These are phyloP conservation scores for Pogonocichla stellata DNA, from an alignment of 2,113 vertebrate genomes.

Conservation along the genomic window DNA sequence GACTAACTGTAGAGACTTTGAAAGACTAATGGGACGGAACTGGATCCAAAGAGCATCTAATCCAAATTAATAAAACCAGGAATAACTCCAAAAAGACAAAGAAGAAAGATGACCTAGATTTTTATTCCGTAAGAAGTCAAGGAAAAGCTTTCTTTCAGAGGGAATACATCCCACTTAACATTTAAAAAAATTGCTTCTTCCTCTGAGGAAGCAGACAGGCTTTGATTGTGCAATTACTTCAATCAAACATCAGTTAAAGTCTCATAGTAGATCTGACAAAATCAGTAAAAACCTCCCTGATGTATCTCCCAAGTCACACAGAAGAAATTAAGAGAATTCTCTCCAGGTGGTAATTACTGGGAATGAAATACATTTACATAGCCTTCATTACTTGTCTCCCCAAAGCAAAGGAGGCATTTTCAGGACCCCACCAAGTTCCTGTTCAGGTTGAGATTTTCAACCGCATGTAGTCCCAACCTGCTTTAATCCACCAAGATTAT, in stretches of 20 bases:
- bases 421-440: background rate
- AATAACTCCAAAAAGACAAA: constrained; percentile 18
- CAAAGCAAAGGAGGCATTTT: background rate
- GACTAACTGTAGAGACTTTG: constrained; percentile 2
- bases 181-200: background rate
- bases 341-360: background rate
- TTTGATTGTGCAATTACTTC: background rate
- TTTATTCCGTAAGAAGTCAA: background rate
- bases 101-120: constrained; percentile 6
- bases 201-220: background rate
- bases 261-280: background rate
- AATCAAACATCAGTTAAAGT: background rate
- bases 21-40: constrained; percentile 15
- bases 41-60: constrained; percentile 1
- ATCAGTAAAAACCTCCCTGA: background rate
- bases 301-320: background rate
- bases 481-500: background rate
- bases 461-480: background rate
- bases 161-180: background rate
- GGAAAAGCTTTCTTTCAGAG: background rate
- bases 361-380: background rate
- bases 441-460: background rate
- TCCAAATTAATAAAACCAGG: constrained; percentile 6
- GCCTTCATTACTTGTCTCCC: background rate
- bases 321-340: background rate